Evolutionary conservation across 2,888 invertebrate species (phyloP), one percentile per base, ranked within the genome.

Genomic region (Drosophila merina): DNA sequence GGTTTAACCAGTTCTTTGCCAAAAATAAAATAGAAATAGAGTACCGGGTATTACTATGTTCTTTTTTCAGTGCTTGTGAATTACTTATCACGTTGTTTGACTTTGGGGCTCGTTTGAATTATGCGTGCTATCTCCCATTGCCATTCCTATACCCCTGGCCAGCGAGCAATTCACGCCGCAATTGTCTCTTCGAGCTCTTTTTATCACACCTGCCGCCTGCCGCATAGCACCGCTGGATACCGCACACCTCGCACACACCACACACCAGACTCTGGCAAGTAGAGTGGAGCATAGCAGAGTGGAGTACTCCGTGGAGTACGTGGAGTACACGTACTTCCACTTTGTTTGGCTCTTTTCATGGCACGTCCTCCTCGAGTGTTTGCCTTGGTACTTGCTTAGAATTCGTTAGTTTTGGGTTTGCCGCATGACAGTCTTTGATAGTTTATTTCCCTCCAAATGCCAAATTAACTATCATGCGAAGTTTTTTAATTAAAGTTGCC

Each of bases 41-140:
- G n/a, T n/a, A 36, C 4, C n/a, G n/a, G n/a, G 36, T n/a, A n/a
- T 36, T n/a, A 36, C 5, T 36, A 36, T 36, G n/a, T n/a, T 36
- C n/a, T 36, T n/a, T n/a, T 36, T 3, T 2, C n/a, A 52, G 67
- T 69, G 70, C 55, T 49, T 70, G 58, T 70, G 75, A 83, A 77
- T 74, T 72, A 77, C 74, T 86, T 88, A 86, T 84, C 86, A 86
- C 59, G 75, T 72, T 75, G 74, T 88, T 82, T 85, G 86, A 85
- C 88, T 82, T 83, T 85, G 75, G 72, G 84, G 45, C 74, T 70
- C 79, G 75, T 84, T 84, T 81, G 70, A 84, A 79, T 78, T 71
- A 67, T 72, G 72, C 77, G 86, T 74, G 66, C 79, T 85, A 85
- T 85, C 75, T 81, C 66, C 67, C 76, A 79, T 73, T 67, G 71